These are phyloP conservation scores for Diploptera punctata DNA, from an alignment of 2,888 invertebrate genomes.

Conservation along the genomic window DNA sequence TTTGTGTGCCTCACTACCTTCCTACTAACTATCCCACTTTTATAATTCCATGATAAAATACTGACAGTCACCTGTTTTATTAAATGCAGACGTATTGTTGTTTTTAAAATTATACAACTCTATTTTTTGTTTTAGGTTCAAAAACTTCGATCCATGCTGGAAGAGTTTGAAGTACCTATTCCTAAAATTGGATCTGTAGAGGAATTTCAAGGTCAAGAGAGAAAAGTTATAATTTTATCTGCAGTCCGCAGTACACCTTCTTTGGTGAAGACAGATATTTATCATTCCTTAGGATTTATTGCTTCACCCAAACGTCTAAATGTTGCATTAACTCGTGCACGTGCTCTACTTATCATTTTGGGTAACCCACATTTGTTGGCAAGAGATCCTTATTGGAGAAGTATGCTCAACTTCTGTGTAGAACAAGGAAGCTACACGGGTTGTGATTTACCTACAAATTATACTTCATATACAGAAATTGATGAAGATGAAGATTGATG, in stretches of 20 bases:
- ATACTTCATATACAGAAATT: neutral
- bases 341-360: slow-evolving; percentile 78
- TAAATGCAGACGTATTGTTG: too few species aligned
- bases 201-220: slow-evolving; percentile 87
- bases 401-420: slow-evolving; percentile 64
- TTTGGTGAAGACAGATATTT: slow-evolving; percentile 55
- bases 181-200: slow-evolving; percentile 83
- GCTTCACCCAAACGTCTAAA: slow-evolving; percentile 81
- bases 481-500: neutral
- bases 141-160: slow-evolving; percentile 65
- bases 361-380: slow-evolving; percentile 81
- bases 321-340: slow-evolving; percentile 87
- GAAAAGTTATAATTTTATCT: slow-evolving; percentile 74
- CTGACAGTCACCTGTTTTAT: neutral
- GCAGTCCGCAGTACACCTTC: slow-evolving; percentile 60
- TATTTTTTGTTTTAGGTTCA: slow-evolving; percentile 60
- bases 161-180: slow-evolving; percentile 56
- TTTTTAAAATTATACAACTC: too few species aligned
- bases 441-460: slow-evolving; percentile 64
- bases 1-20: too few species aligned
- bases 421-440: slow-evolving; percentile 71
- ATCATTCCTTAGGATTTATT: slow-evolving; percentile 73
- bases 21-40: too few species aligned
- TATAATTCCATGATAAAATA: too few species aligned
- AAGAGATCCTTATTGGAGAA: slow-evolving; percentile 72